Evolutionary conservation across 2,113 vertebrate species (phyloP), one percentile per base, ranked within the genome.

Genomic region (Neolamprologus caudopunctatus): DNA sequence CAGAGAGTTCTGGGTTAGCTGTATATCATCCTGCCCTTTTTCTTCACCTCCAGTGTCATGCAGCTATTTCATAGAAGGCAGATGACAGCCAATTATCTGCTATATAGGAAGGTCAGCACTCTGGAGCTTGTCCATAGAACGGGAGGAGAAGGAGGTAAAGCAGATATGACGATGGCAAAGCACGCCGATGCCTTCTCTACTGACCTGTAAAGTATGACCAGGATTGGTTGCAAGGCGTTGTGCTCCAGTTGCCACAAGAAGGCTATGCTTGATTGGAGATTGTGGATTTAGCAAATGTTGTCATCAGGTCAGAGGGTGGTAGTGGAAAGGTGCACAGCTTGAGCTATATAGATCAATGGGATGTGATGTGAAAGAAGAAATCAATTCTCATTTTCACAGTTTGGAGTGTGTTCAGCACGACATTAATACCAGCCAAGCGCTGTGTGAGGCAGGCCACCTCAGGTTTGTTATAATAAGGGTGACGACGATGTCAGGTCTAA

Each of bases 1-100:
- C 86, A 11, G 35, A 31, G 86, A 93, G 7, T 45, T 80, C 81
- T 35, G 58, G 83, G 82, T 42, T 78, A 84, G 89, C 87, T 84
- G 84, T 91, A 91, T 75, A 92, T 95, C 91, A 92, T 87, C 78
- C 71, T 84, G 89, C 80, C 86, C 87, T 89, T 92, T 87, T 90
- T 73, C 91, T 54, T 91, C 90, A 88, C 83, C 83, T 71, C 47
- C 8, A 19, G 88, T 92, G 90, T 92, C 93, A 90, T 50, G 83
- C 86, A 54, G 88, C 82, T 91, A 78, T 87, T 93, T 93, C 88
- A 92, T 89, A 79, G 91, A 87, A 88, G 92, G 81, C 87, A 90
- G 88, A 83, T 94, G 94, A 93, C 92, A 93, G 82, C 87, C 92
- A 93, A 95, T 95, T 93, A 94, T 92, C 93, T 92, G 85, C 91